Base-by-base conservation (phyloP, 2,888 invertebrate species). In the Cryptocheilus praepositus region DNA sequence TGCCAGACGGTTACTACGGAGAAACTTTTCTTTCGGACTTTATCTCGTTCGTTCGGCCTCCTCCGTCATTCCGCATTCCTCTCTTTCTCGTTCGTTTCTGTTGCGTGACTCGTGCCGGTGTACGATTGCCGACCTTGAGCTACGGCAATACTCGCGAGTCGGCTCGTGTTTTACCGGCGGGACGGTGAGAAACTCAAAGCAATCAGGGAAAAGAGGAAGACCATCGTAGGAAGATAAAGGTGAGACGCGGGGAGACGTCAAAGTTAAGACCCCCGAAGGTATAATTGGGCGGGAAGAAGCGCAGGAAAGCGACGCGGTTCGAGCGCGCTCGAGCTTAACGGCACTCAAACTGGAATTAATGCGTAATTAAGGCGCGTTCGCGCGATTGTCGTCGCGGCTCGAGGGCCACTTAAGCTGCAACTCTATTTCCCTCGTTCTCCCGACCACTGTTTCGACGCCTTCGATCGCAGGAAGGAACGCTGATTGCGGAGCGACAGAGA, bases 281-380 rank as follows among this genome's bases (percentile, higher is more conserved):
- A 78, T 69, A 81, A 80, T 81, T 82, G 79, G 66, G 71, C 64
- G 72, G 70, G 67, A 73, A 75, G 79, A 72, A 68, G 64, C 72
- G 64, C 72, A 70, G 73, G 75, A 64, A 77, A 78, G 66, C 73
- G 70, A 64, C 52, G 60, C 19, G 56, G 65, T 73, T 75, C 57
- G 66, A 76, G 66, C 67, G 69, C 63, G 70, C 64, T 72, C 65
- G 57, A 73, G 74, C 71, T 82, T 81, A 78, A 79, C 77, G 77
- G 70, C 78, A 73, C 73, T 83, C 74, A 76, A 78, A 78, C 74
- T 74, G 70, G 77, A 83, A 82, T 83, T 83, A 83, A 83, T 82
- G 80, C 77, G 77, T 81, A 80, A 83, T 82, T 81, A 82, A 83
- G 74, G 72, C 75, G 70, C 76, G 73, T 75, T 77, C 75, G 69